Evolutionary conservation across 2,888 invertebrate genomes (phyloP), one percentile per base, ranked within the genome.

Genomic region (Drosophila hamatofila): DNA sequence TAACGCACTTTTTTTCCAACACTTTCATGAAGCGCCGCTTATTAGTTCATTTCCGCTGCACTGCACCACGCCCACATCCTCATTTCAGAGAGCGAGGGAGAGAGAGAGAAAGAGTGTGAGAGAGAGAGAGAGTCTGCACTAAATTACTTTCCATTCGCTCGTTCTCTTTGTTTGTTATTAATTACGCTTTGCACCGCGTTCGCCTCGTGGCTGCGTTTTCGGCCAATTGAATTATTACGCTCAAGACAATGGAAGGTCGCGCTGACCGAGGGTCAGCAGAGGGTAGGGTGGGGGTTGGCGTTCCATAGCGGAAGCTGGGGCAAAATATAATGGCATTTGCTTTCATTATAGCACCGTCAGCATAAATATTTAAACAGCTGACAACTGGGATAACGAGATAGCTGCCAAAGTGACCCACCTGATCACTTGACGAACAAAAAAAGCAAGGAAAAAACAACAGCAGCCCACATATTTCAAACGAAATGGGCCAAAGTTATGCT

Each of bases 331-430:
- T 85, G 81, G 85, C 83, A 79, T 85, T 83, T 88, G 73, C 81
- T 79, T 79, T 87, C 80, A 80, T 87, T 87, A 82, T 72, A 78
- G 78, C 82, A 75, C 70, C 69, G 72, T 63, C 61, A 74, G 83
- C 79, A 86, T 88, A 81, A 88, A 88, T 86, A 88, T 86, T 86
- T 84, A 84, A 87, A 69, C 87, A 84, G 80, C 86, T 84, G 74
- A 76, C 78, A 82, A 78, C 61, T 69, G 75, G 77, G 82, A 68
- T 82, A 88, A 80, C 86, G 77, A 88, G 75, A 64, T 75, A 83
- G 66, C 72, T 63, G 67, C 62, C 48, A 72, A 69, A 54, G 49
- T 41, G 46, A 42, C 23, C 27, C 21, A 72, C 54, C 56, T 71
- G 52, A 42, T 37, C 42, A 16, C 55, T 30, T 12, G 5, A 44